These are phyloP conservation scores for Microcebus tavaratra DNA, from an alignment of 2,113 vertebrate species.

Conservation along the genomic window DNA sequence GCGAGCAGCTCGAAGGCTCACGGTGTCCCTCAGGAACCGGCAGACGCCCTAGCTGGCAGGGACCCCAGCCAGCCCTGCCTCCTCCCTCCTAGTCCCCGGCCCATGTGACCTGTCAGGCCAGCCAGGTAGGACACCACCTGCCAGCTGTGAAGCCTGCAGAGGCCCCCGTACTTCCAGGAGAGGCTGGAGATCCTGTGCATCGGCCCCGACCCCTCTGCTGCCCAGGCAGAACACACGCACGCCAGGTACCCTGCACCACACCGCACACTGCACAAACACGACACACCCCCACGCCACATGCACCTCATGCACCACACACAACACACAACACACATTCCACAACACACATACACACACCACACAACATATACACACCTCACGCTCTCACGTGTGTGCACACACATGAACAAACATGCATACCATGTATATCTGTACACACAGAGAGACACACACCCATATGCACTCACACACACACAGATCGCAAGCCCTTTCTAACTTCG, in stretches of 20 bases:
- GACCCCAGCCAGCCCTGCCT: too few species aligned
- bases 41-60: too few species aligned
- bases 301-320: too few species aligned
- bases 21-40: too few species aligned
- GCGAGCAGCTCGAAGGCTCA: not conserved
- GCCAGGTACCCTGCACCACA: not conserved
- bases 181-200: not conserved
- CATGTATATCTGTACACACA: not conserved
- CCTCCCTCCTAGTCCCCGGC: too few species aligned
- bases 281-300: too few species aligned
- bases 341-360: not conserved
- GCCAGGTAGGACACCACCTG: not conserved
- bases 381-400: not conserved
- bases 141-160: not conserved
- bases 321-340: too few species aligned
- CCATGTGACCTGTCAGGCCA: not conserved
- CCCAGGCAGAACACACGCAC: not conserved
- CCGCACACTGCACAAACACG: too few species aligned
- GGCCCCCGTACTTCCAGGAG: not conserved
- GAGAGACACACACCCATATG: not conserved
- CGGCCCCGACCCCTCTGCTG: not conserved
- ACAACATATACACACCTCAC: not conserved
- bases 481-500: too few species aligned
- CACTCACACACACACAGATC: not conserved
- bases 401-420: not conserved